These are phyloP conservation scores for Phrynosoma blainvillii DNA, from an alignment of 2,113 vertebrate species.

Conservation along the genomic window DNA sequence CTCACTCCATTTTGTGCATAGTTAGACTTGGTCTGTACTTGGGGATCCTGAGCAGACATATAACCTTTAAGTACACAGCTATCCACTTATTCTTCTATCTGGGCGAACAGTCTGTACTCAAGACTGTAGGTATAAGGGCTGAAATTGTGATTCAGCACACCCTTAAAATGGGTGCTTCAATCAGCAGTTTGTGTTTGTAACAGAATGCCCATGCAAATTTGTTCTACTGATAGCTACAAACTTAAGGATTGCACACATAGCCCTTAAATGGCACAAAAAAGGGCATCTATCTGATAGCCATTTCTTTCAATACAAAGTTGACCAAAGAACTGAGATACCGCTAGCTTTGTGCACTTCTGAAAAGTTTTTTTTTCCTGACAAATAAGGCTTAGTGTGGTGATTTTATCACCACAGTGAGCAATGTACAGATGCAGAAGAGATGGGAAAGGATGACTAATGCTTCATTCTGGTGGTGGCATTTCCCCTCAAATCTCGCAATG, in stretches of 20 bases:
- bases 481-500: neutral
- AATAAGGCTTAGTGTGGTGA: accelerated
- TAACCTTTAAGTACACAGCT: neutral
- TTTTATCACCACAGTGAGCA: conserved; percentile 18
- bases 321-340: neutral
- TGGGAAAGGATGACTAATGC: conserved; percentile 11
- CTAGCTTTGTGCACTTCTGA: conserved; percentile 4
- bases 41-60: conserved; percentile 39
- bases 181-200: neutral
- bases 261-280: conserved; percentile 24
- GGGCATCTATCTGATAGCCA: conserved; percentile 27
- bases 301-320: conserved; percentile 35
- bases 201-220: neutral
- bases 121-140: neutral
- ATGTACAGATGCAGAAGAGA: neutral
- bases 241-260: conserved; percentile 12
- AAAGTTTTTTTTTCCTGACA: conserved; percentile 9
- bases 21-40: conserved; percentile 50
- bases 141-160: neutral
- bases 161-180: conserved; percentile 1
- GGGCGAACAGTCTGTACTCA: neutral
- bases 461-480: conserved; percentile 4
- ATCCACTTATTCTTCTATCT: conserved; percentile 4
- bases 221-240: conserved; percentile 20
- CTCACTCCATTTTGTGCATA: conserved; percentile 60